phyloP scores from a whole-genome alignment of 2,888 invertebrate genomes.

The Pharmacophagus antenor region DNA sequence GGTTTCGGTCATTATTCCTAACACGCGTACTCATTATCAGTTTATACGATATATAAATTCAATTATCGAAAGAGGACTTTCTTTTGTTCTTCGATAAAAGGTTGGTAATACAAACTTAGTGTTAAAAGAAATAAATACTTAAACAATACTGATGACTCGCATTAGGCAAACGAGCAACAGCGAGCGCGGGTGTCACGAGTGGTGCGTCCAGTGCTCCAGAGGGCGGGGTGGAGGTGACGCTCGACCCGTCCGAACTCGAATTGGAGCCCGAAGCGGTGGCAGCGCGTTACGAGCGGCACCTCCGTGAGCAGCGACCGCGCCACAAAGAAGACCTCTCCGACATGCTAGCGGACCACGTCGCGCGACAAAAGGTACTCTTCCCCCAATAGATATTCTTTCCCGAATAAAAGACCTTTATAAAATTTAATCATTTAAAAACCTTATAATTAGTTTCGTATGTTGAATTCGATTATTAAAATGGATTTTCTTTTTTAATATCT shows the following conservation, averaged over 20 bases:
- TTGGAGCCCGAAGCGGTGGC: constrained; percentile 98
- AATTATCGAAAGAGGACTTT: too few relatives aligned
- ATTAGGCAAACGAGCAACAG: constrained; percentile 52
- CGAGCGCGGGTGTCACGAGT: constrained; percentile 34
- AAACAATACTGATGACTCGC: background rate
- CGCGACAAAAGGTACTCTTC: constrained; percentile 93
- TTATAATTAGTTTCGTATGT: too few relatives aligned
- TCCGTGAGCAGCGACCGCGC: constrained; percentile 94
- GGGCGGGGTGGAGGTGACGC: constrained; percentile 93
- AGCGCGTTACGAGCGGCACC: constrained; percentile 96
- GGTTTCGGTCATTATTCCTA: too few relatives aligned
- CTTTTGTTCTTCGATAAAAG: too few relatives aligned
- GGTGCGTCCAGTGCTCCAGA: constrained; percentile 43
- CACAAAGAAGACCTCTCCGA: constrained; percentile 97
- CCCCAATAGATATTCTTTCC: too few relatives aligned
- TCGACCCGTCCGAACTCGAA: constrained; percentile 98
- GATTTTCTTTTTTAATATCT: too few relatives aligned
- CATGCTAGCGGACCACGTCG: constrained; percentile 99
- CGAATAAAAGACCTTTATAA: too few relatives aligned
- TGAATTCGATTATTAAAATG: too few relatives aligned
- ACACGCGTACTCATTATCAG: too few relatives aligned
- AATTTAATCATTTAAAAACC: too few relatives aligned
- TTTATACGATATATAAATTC: too few relatives aligned
- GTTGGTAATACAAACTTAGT: background rate
- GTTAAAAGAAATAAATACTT: background rate